Conservation (phyloP, 2,888 invertebrate genomes). For the Philereme transversata region DNA sequence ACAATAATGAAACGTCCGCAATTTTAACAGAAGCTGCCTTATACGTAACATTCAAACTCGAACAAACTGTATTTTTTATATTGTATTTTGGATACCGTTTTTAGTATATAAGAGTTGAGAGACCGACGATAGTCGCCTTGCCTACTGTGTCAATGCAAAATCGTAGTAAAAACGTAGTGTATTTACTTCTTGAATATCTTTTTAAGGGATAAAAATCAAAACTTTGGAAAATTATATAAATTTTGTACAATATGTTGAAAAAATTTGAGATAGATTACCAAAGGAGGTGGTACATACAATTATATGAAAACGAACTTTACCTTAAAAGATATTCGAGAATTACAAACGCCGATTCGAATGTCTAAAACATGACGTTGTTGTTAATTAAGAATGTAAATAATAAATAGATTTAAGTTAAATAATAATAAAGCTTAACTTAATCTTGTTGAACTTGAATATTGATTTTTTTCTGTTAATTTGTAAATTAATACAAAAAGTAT, state of each 20-base stretch:
- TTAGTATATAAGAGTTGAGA: conserved; percentile 66
- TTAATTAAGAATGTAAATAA: conserved; percentile 70
- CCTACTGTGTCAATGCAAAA: conserved; percentile 62
- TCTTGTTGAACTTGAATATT: conserved; percentile 80
- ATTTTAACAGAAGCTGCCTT: conserved; percentile 46
- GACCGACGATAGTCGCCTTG: conserved; percentile 55
- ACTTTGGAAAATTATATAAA: neutral
- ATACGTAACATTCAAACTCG: conserved; percentile 53
- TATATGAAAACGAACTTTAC: neutral
- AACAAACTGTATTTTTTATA: conserved; percentile 64
- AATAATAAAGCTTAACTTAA: conserved; percentile 76
- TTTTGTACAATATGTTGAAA: neutral
- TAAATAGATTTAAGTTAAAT: conserved; percentile 66
- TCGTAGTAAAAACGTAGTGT: conserved; percentile 39
- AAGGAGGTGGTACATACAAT: neutral
- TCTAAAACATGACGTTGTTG: conserved; percentile 72
- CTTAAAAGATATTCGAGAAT: conserved; percentile 21
- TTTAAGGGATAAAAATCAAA: conserved; percentile 13
- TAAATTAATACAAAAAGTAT: conserved; percentile 75
- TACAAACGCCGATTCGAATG: conserved; percentile 40
- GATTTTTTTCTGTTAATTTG: conserved; percentile 77
- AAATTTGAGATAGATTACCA: neutral
- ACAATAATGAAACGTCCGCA: conserved; percentile 65
- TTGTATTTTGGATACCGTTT: conserved; percentile 48
- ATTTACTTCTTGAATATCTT: conserved; percentile 30